Percentiles rank a stretch among this genome's conserved stretches.
Evolutionary conservation across 2,113 vertebrate species (phyloP).

Genomic region (Ageneiosus marmoratus): DNA sequence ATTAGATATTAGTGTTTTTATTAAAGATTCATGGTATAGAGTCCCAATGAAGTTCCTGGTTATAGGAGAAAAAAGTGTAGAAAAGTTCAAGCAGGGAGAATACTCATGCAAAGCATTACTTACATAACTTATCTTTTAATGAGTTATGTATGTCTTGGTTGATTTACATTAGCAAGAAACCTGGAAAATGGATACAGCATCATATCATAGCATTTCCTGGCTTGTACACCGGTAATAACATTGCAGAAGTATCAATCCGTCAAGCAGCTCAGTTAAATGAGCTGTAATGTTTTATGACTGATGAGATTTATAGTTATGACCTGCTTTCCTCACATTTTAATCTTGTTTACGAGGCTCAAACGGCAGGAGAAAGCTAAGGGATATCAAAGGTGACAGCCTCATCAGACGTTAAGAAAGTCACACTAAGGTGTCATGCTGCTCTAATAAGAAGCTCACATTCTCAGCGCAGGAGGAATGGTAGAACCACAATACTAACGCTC

Average conservation of each 20-base stretch:
- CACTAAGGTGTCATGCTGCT: slow-evolving; percentile 54
- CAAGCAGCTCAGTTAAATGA: background rate
- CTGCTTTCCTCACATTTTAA: slow-evolving; percentile 71
- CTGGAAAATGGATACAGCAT: slow-evolving; percentile 3
- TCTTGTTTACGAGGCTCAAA: slow-evolving; percentile 50
- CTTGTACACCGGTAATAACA: slow-evolving; percentile 9
- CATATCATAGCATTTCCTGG: slow-evolving; percentile 14
- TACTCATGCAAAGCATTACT: background rate
- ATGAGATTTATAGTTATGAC: slow-evolving; percentile 62
- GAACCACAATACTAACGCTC: background rate
- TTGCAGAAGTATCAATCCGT: slow-evolving; percentile 33
- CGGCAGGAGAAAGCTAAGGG: slow-evolving; percentile 51
- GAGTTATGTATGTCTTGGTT: background rate
- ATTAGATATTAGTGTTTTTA: background rate
- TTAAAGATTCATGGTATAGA: background rate
- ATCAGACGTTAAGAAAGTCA: slow-evolving; percentile 64
- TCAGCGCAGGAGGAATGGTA: slow-evolving; percentile 3
- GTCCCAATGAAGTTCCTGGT: background rate
- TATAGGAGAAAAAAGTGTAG: background rate
- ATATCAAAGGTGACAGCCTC: slow-evolving; percentile 69
- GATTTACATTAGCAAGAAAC: background rate
- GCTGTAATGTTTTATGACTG: slow-evolving; percentile 54
- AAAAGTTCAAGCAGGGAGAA: background rate
- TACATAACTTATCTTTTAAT: background rate
- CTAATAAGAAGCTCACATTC: slow-evolving; percentile 29